Base-by-base conservation (phyloP, 2,888 invertebrate genomes). In the Trachelus tabidus region DNA sequence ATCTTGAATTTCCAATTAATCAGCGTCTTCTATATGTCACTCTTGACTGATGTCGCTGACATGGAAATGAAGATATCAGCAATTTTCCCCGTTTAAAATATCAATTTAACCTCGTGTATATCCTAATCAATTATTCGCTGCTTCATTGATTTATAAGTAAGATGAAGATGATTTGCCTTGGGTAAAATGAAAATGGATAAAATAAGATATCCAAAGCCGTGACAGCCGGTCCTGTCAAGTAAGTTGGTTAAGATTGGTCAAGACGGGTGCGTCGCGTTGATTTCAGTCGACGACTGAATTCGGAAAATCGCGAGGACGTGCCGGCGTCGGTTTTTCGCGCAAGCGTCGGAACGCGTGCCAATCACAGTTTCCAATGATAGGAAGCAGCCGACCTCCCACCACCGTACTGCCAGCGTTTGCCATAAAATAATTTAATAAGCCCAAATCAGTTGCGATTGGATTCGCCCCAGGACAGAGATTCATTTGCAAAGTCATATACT, bases 201-300 rank as follows among this genome's bases (percentile, higher is more conserved):
- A 56, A 56, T 56, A 23, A 56, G 23, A 56, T 56, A 56, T 56
- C 56, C 56, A 9, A 56, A 56, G 56, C 23, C 6, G 56, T 56
- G 56, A 56, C 56, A 56, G 23, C 23, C 56, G 56, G 23, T 15
- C 23, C 9, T 56, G 56, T 56, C 56, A 23, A 56, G 56, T 56
- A 56, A 23, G 56, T 2, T 23, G 9, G 2, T 23, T 56, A 23
- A 56, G 23, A 56, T 9, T 23, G 56, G 23, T 23, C 40, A 30
- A 69, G 31, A 9, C 73, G 37, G 76, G 82, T 75, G 69, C 78
- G 68, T 33, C 79, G 79, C 80, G 81, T 75, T 81, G 83, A 85
- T 86, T 83, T 81, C 84, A 80, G 81, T 81, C 80, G 82, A 79
- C 85, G 82, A 87, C 87, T 87, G 86, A 86, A 83, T 85, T 86